phyloP scores from a whole-genome alignment of 2,113 vertebrate genomes.

The Chitala chitala region DNA sequence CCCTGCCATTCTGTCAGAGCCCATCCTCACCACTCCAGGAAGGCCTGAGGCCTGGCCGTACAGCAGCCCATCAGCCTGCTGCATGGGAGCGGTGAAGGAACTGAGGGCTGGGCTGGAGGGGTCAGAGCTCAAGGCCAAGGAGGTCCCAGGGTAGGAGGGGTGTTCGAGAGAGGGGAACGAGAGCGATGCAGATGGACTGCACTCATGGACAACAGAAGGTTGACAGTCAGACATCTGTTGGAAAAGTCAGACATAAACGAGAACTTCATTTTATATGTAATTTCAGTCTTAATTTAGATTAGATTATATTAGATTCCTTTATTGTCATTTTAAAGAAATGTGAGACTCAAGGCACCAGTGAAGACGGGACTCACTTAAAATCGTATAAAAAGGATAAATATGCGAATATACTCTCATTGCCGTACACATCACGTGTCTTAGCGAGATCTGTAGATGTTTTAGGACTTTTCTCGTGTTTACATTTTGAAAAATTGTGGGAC shows the following conservation, averaged over 20 bases:
- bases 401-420: no score
- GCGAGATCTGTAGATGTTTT: no score
- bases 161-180: constrained; percentile 34
- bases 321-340: no score
- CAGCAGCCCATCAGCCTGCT: constrained; percentile 49
- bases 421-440: no score
- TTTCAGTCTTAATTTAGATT: no score
- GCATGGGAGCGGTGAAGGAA: constrained; percentile 35
- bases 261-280: neutral
- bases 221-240: constrained; percentile 60
- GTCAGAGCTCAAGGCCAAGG: constrained; percentile 34
- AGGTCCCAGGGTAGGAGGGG: constrained; percentile 22
- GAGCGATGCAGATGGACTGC: constrained; percentile 38
- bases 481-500: no score
- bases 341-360: no score
- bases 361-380: no score
- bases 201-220: constrained; percentile 60
- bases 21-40: constrained; percentile 41
- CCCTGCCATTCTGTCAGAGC: constrained; percentile 45
- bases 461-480: no score
- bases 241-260: neutral
- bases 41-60: constrained; percentile 41
- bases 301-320: no score
- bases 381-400: no score
- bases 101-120: constrained; percentile 20